Evolutionary conservation across 2,113 vertebrate species (phyloP).

Genomic region (Siphamia tubifer): DNA sequence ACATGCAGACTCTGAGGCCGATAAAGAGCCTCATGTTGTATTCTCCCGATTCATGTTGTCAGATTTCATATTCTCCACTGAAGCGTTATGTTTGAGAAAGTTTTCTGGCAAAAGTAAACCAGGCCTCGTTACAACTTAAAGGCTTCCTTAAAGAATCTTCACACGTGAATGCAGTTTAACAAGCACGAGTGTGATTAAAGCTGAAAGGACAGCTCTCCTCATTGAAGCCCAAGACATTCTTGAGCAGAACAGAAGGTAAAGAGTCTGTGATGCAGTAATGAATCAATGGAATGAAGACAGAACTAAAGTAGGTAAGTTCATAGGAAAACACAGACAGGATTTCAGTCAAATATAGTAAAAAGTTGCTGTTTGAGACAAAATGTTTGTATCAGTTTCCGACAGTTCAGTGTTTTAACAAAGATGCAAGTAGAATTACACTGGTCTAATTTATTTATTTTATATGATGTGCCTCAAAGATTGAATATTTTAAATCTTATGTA

Average conservation of each 20-base stretch:
- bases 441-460: too few relatives aligned
- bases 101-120: slow-evolving; percentile 23
- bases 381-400: too few relatives aligned
- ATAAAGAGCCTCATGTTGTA: slow-evolving; percentile 33
- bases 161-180: slow-evolving; percentile 41
- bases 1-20: slow-evolving; percentile 26
- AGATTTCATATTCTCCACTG: slow-evolving; percentile 59
- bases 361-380: too few relatives aligned
- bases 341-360: too few relatives aligned
- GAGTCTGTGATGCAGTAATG: background rate
- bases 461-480: too few relatives aligned
- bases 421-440: too few relatives aligned
- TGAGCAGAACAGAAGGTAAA: slow-evolving; percentile 11
- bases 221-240: slow-evolving; percentile 28
- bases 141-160: slow-evolving; percentile 45
- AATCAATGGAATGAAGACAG: too few relatives aligned
- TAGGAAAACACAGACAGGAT: too few relatives aligned
- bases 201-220: slow-evolving; percentile 39
- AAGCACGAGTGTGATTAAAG: slow-evolving; percentile 26
- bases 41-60: slow-evolving; percentile 63
- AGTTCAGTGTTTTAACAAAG: too few relatives aligned
- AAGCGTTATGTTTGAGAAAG: slow-evolving; percentile 61
- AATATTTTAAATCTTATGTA: too few relatives aligned
- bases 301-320: too few relatives aligned
- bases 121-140: slow-evolving; percentile 11